These are phyloP conservation scores for Centropristis striata DNA, from an alignment of 2,113 vertebrate species.

Conservation along the genomic window DNA sequence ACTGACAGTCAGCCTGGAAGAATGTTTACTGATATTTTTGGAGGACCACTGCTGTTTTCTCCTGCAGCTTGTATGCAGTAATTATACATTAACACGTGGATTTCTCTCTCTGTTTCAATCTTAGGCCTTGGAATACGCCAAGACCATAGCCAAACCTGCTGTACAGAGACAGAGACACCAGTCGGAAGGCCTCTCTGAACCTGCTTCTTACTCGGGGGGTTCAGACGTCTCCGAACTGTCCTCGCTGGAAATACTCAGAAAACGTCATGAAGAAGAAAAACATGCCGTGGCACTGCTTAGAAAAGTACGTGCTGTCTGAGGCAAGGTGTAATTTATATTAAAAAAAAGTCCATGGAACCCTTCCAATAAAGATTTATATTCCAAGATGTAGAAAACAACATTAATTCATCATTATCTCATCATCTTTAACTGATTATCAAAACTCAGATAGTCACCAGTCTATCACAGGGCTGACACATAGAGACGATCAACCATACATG, in stretches of 20 bases:
- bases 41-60: too few species aligned
- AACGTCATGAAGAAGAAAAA: slow-evolving; percentile 91
- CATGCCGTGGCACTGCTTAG: slow-evolving; percentile 86
- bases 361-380: background rate
- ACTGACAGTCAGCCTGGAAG: too few species aligned
- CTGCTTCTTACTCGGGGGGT: slow-evolving; percentile 48
- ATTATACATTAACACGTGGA: background rate
- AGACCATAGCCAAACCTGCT: slow-evolving; percentile 89
- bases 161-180: slow-evolving; percentile 52
- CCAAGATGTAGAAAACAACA: background rate
- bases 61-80: background rate
- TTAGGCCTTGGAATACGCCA: slow-evolving; percentile 94
- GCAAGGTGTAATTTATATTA: background rate
- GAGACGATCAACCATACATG: too few species aligned
- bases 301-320: slow-evolving; percentile 70
- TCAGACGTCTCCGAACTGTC: slow-evolving; percentile 74
- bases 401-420: too few species aligned
- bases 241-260: slow-evolving; percentile 85
- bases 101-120: slow-evolving; percentile 27
- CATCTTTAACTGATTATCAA: too few species aligned
- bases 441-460: too few species aligned
- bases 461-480: too few species aligned
- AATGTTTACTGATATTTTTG: too few species aligned
- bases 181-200: slow-evolving; percentile 37
- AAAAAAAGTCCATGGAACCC: background rate